Conservation (phyloP, 2,797 vertebrate species). For the Sebastes cheni region DNA sequence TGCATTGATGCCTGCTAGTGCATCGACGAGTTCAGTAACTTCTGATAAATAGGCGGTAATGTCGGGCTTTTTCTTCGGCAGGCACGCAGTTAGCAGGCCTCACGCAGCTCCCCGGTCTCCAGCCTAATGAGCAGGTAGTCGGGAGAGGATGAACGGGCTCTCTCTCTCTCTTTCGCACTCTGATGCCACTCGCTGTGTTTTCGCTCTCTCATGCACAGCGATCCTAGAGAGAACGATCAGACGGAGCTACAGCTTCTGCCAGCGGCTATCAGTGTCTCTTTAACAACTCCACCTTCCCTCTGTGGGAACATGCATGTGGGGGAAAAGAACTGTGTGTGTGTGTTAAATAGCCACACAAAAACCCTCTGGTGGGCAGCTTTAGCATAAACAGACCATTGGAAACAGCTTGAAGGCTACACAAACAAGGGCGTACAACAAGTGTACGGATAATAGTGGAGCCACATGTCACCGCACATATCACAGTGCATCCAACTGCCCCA, state of each 20-base stretch:
- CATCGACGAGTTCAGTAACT: slow-evolving; percentile 53
- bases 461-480: slow-evolving; percentile 64
- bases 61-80: slow-evolving; percentile 34
- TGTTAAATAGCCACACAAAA: slow-evolving; percentile 35
- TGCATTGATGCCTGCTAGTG: slow-evolving; percentile 40
- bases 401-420: slow-evolving; percentile 42
- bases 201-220: slow-evolving; percentile 33
- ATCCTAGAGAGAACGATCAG: slow-evolving; percentile 65
- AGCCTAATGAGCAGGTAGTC: slow-evolving; percentile 59
- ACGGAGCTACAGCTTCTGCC: slow-evolving; percentile 48
- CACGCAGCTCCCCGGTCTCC: slow-evolving; percentile 27
- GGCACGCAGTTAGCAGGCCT: slow-evolving; percentile 20
- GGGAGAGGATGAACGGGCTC: slow-evolving; percentile 22
- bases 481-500: slow-evolving; percentile 48
- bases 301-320: slow-evolving; percentile 32
- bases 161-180: not conserved
- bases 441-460: slow-evolving; percentile 13
- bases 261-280: slow-evolving; percentile 56
- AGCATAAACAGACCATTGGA: slow-evolving; percentile 38
- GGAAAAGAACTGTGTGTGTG: not conserved
- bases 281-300: slow-evolving; percentile 51
- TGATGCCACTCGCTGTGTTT: slow-evolving; percentile 49
- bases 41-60: slow-evolving; percentile 64
- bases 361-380: slow-evolving; percentile 35
- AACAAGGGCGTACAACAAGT: slow-evolving; percentile 47